These are phyloP conservation scores for Tetramorium parvispinum DNA, from an alignment of 1,140 invertebrate genomes.

Conservation along the genomic window DNA sequence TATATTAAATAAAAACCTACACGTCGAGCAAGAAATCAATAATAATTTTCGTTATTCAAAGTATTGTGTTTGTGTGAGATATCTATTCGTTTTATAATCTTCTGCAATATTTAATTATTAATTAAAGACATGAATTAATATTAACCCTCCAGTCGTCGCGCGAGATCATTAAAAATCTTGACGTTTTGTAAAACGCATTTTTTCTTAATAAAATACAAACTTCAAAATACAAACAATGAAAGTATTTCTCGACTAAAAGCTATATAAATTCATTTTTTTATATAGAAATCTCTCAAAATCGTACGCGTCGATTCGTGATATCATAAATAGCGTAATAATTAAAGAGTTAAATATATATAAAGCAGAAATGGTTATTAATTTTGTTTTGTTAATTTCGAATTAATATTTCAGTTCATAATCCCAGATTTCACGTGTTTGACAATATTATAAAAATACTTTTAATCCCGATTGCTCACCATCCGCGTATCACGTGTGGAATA, in stretches of 20 bases:
- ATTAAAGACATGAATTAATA: neutral
- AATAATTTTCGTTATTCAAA: neutral
- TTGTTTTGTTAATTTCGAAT: slow-evolving; percentile 3
- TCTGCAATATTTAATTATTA: neutral
- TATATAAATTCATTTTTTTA: too few species aligned
- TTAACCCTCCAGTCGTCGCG: too few species aligned
- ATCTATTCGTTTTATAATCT: neutral
- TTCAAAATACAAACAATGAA: too few species aligned
- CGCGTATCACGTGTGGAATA: neutral
- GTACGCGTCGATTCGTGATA: too few species aligned
- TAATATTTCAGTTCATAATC: slow-evolving; percentile 30
- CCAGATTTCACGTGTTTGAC: neutral
- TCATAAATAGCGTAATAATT: too few species aligned
- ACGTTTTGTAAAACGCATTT: too few species aligned
- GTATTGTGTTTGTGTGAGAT: neutral
- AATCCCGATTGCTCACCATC: neutral
- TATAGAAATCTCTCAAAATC: too few species aligned
- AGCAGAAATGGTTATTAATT: neutral
- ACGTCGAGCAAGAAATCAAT: neutral
- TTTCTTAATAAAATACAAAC: too few species aligned
- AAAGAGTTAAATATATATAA: neutral
- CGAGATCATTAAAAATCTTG: too few species aligned
- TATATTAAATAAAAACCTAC: neutral
- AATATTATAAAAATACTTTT: slow-evolving; percentile 8
- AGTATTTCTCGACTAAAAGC: too few species aligned